Percentiles rank a stretch among this genome's conserved stretches.
Evolutionary conservation across 2,113 vertebrate genomes (phyloP).

Genomic region (Morphnarchus princeps): DNA sequence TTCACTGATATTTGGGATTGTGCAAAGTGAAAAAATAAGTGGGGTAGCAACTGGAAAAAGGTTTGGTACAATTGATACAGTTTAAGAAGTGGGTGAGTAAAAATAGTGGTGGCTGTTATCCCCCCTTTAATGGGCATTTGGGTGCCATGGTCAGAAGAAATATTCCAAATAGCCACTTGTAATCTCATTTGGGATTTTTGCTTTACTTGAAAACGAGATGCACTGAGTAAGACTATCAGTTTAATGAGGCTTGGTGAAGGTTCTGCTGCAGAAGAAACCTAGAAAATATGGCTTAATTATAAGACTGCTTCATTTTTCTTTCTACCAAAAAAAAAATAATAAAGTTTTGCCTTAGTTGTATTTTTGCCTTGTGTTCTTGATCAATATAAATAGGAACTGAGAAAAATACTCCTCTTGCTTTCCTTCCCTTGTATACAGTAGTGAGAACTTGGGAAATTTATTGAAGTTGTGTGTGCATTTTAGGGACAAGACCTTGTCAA

Average conservation of each 20-base stretch:
- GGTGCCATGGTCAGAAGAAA: neutral
- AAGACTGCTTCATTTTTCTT: constrained; percentile 62
- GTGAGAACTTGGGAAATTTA: neutral
- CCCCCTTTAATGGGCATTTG: neutral
- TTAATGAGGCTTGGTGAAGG: neutral
- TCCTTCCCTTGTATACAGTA: neutral
- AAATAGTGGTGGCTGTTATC: neutral
- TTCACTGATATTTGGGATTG: neutral
- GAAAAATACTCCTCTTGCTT: neutral
- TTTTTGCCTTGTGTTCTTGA: constrained; percentile 6
- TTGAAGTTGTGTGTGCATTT: neutral
- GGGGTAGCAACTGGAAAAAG: neutral
- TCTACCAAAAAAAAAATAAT: constrained; percentile 64
- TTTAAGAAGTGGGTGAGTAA: neutral
- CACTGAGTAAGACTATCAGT: neutral
- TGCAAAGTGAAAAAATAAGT: neutral
- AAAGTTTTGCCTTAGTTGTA: constrained; percentile 65
- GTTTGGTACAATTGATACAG: neutral
- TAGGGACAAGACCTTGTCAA: neutral
- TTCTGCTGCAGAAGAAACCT: neutral
- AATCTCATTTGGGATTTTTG: neutral
- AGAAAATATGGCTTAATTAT: constrained; percentile 29
- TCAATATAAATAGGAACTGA: neutral
- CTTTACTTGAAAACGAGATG: constrained; percentile 27
- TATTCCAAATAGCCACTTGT: neutral